Base-by-base conservation (phyloP, 2,113 vertebrate species). In the Labeo rohita region DNA sequence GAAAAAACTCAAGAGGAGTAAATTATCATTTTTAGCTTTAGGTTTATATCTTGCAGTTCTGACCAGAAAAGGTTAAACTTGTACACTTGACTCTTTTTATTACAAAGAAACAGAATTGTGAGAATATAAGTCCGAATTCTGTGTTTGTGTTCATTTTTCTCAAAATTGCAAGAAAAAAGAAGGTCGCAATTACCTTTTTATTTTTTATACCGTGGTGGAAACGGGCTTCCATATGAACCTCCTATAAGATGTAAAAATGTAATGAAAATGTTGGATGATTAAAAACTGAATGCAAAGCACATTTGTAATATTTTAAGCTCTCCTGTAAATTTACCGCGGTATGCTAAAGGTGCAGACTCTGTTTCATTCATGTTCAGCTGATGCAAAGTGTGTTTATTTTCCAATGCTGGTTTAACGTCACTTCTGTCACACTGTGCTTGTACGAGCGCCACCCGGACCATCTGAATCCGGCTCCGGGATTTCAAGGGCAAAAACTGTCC, bases 201-300 rank as follows among this genome's bases (percentile, higher is more conserved):
- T 59, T 59, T 18, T 59, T 59, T 59, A 21, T 59, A 21, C 7
- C 56, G 18, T 59, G 56, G 56, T 7, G 8, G 2, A 59, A 59
- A 21, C 18, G 18, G 8, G 16, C 54, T 56, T 56, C 54, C 54
- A 18, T 18, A 56, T 8, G 15, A n/a, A 43, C 45, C 21, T 79
- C 34, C 52, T 43, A 23, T 7, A 39, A 39, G 8, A 59, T 12
- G 12, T 4, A 47, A 34, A 11, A 63, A 15, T 15, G 6, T 28
- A 59, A 15, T 80, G 10, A 12, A 80, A 8, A 23, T 47, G 39
- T 63, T 80, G 78, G 39, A 28, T 12, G n/a, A 80, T 34, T 39
- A 36, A 49, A 56, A 47, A 45, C 34, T 34, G 74, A 65, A 86
- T 68, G 85, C 85, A 83, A 86, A 86, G 85, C 85, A 86, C 85